Percentiles rank a stretch among this genome's conserved stretches.
These are phyloP conservation scores for Drosophila triauraria DNA, from an alignment of 1,140 invertebrate genomes.

Conservation along the genomic window DNA sequence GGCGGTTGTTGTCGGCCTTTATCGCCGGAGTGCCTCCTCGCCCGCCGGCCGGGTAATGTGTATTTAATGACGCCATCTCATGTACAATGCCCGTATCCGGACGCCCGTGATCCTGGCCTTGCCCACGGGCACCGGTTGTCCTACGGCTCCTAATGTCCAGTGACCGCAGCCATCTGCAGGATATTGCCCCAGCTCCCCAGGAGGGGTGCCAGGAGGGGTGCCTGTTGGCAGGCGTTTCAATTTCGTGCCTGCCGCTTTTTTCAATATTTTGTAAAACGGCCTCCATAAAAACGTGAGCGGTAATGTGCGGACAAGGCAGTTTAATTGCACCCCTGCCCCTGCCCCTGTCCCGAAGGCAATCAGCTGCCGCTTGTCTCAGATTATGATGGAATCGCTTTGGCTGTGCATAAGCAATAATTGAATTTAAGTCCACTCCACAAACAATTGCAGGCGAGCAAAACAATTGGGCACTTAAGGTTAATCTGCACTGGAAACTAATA, in stretches of 20 bases:
- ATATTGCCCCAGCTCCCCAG: constrained; percentile 30
- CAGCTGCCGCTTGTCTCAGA: constrained; percentile 32
- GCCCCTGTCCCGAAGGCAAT: constrained; percentile 4
- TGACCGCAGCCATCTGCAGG: constrained; percentile 47
- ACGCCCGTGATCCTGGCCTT: constrained; percentile 49
- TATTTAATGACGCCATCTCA: constrained; percentile 83
- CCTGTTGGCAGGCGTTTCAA: constrained; percentile 58
- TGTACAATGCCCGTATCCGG: constrained; percentile 72
- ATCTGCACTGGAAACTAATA: background rate
- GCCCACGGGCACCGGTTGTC: constrained; percentile 50
- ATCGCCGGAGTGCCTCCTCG: constrained; percentile 36
- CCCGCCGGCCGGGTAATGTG: constrained; percentile 66
- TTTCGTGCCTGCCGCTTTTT: constrained; percentile 41
- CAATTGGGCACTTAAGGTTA: background rate
- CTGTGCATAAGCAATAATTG: constrained; percentile 33
- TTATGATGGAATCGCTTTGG: constrained; percentile 15
- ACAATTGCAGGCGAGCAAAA: background rate
- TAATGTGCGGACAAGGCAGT: constrained; percentile 43
- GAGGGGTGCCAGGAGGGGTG: constrained; percentile 62
- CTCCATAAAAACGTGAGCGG: constrained; percentile 60
- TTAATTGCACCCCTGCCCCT: constrained; percentile 42
- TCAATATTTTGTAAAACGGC: constrained; percentile 72
- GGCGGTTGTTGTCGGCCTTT: constrained; percentile 61
- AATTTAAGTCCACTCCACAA: constrained; percentile 19
- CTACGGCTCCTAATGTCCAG: constrained; percentile 68